Conservation (phyloP, 2,888 invertebrate genomes). For the Mythimna impura region DNA sequence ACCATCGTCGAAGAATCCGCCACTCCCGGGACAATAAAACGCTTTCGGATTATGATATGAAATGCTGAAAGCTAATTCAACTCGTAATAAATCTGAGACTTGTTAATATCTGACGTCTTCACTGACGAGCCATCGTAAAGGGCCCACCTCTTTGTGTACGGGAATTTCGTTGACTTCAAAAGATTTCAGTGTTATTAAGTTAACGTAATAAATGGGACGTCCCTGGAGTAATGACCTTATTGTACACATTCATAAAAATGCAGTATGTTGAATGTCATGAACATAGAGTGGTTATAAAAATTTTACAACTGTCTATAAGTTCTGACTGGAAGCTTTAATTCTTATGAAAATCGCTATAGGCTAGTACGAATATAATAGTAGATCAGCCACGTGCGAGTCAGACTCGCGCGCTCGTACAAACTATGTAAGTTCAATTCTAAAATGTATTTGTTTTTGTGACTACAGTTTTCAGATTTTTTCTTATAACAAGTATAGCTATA, state of each 20-base stretch:
- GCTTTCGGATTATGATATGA: conserved; percentile 87
- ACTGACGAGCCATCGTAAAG: conserved; percentile 75
- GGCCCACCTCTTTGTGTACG: conserved; percentile 77
- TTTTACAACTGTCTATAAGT: conserved; percentile 70
- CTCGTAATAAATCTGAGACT: conserved; percentile 85
- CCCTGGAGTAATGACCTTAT: conserved; percentile 63
- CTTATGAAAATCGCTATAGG: too few relatives aligned
- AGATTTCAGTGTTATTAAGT: conserved; percentile 77
- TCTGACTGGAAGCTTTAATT: too few relatives aligned
- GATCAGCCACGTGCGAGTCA: too few relatives aligned
- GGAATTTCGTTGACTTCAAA: conserved; percentile 79
- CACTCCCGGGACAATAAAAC: conserved; percentile 81
- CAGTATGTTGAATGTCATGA: conserved; percentile 52
- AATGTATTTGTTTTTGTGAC: too few relatives aligned
- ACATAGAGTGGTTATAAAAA: conserved; percentile 78
- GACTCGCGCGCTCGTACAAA: too few relatives aligned
- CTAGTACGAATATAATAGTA: too few relatives aligned
- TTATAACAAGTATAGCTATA: too few relatives aligned
- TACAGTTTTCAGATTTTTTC: too few relatives aligned
- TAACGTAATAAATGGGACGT: conserved; percentile 73
- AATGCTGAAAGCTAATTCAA: conserved; percentile 86
- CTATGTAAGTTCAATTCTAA: too few relatives aligned
- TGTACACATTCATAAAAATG: conserved; percentile 72
- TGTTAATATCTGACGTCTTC: conserved; percentile 82
- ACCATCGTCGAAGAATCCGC: conserved; percentile 70